These are phyloP conservation scores for Troides helena DNA, from an alignment of 2,888 invertebrate genomes.

Conservation along the genomic window DNA sequence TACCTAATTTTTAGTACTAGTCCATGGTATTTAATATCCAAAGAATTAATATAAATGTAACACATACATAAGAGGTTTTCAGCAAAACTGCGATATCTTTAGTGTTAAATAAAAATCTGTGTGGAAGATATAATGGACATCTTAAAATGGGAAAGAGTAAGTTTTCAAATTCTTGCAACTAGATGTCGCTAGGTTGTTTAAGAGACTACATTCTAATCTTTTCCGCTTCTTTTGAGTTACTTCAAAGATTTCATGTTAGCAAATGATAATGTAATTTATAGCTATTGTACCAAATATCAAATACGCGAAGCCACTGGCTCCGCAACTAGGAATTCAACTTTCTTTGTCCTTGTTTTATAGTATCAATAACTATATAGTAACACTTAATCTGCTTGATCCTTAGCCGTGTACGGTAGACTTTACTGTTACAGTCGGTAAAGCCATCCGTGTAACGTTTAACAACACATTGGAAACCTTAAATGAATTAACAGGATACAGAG, in stretches of 20 bases:
- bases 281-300: too few relatives aligned
- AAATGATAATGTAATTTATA: not conserved
- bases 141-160: not conserved
- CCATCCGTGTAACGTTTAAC: not conserved
- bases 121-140: too few relatives aligned
- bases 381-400: not conserved
- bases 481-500: slow-evolving; percentile 14
- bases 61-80: too few relatives aligned
- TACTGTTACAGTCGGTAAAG: not conserved
- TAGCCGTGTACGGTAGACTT: not conserved
- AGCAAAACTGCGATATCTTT: too few relatives aligned
- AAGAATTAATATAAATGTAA: too few relatives aligned
- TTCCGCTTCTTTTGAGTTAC: not conserved
- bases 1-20: too few relatives aligned
- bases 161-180: not conserved
- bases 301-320: too few relatives aligned
- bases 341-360: not conserved
- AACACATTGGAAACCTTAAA: slow-evolving; percentile 4
- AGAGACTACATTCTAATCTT: not conserved
- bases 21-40: too few relatives aligned
- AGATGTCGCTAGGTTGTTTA: not conserved
- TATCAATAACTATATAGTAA: not conserved
- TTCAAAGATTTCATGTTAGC: not conserved
- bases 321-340: too few relatives aligned
- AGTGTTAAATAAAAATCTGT: too few relatives aligned